A percentile compares a stretch with the other conserved stretches of the same genome.
These are phyloP conservation scores for Thamnaconus septentrionalis DNA, from an alignment of 2,113 vertebrate species.

Conservation along the genomic window DNA sequence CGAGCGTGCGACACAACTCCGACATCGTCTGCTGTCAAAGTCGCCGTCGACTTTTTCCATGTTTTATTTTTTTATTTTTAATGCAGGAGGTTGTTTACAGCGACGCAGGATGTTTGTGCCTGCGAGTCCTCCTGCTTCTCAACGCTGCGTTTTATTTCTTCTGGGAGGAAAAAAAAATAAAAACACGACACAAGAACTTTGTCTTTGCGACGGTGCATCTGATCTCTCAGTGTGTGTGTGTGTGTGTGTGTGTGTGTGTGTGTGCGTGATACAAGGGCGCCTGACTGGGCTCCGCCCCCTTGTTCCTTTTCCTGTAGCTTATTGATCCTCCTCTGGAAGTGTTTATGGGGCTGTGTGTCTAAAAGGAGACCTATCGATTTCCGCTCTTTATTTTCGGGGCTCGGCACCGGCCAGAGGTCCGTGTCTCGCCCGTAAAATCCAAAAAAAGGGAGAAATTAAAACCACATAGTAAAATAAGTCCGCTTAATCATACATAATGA, in stretches of 20 bases:
- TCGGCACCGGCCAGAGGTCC: constrained; percentile 24
- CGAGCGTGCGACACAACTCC: no score
- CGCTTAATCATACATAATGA: constrained; percentile 18
- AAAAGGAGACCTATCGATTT: constrained; percentile 69
- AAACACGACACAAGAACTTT: not conserved
- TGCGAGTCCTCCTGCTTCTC: constrained; percentile 11
- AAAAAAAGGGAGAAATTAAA: constrained; percentile 6
- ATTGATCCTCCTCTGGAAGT: constrained; percentile 68
- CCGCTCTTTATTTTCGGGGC: constrained; percentile 21
- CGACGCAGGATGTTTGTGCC: constrained; percentile 36
- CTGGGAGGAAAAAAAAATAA: constrained; percentile 41
- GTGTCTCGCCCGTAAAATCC: constrained; percentile 30
- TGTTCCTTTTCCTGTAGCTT: constrained; percentile 63
- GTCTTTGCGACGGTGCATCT: constrained; percentile 49
- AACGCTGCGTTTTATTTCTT: constrained; percentile 47
- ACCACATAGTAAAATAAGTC: constrained; percentile 44
- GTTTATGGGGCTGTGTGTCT: constrained; percentile 62
- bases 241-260: no score
- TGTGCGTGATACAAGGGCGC: constrained; percentile 31
- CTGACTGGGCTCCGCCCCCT: constrained; percentile 55
- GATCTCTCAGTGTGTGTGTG: constrained; percentile 59
- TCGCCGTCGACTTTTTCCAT: no score
- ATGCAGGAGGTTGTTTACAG: constrained; percentile 34
- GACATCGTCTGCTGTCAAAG: no score
- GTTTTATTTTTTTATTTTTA: not conserved